phyloP scores from a whole-genome alignment of 2,797 vertebrate species.

The Lophotriccus pileatus region DNA sequence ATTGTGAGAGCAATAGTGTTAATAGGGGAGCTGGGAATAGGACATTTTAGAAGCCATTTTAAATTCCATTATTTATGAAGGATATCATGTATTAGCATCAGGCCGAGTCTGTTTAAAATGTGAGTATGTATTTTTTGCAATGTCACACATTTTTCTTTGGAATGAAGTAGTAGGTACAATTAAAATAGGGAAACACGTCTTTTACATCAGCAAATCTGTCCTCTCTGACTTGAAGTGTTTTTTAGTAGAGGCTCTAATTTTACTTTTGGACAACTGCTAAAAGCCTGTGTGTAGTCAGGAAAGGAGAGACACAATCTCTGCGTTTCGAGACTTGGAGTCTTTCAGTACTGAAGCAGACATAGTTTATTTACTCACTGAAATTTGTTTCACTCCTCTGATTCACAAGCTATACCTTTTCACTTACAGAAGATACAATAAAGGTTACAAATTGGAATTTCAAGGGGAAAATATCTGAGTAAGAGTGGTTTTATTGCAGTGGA shows the following conservation, averaged over 20 bases:
- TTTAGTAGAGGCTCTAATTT: not conserved
- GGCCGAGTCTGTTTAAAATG: not conserved
- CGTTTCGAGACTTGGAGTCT: not conserved
- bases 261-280: not conserved
- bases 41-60: not conserved
- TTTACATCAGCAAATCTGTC: not conserved
- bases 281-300: not conserved
- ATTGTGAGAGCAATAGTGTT: not conserved
- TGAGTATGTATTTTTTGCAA: not conserved
- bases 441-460: not conserved
- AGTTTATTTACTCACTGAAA: constrained; percentile 6
- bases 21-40: not conserved
- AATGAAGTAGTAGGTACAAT: not conserved
- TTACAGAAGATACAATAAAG: not conserved
- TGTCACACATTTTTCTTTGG: not conserved
- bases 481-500: not conserved
- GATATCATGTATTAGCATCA: not conserved
- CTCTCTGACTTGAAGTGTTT: not conserved
- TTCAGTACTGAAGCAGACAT: not conserved
- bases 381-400: constrained; percentile 13
- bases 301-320: not conserved
- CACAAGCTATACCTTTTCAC: not conserved
- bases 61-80: not conserved
- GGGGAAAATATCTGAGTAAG: not conserved
- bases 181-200: not conserved